Evolutionary conservation across 2,888 invertebrate species (phyloP).

Genomic region (Metallyticus violacea): DNA sequence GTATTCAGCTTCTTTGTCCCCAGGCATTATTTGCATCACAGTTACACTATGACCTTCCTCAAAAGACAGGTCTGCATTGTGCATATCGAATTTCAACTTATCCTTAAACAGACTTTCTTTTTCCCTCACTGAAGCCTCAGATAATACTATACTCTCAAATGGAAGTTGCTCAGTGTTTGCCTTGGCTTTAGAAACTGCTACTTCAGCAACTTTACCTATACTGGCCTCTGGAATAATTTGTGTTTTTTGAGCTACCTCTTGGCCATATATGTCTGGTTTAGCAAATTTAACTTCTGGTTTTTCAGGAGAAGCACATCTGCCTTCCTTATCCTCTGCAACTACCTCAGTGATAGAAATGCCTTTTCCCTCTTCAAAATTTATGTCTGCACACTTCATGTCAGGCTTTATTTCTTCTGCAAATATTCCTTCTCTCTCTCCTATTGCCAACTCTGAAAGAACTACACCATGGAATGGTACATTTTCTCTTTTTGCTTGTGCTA

Average conservation of each 20-base stretch:
- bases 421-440: slow-evolving; percentile 45
- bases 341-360: slow-evolving; percentile 49
- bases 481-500: slow-evolving; percentile 45
- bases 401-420: slow-evolving; percentile 45
- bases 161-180: slow-evolving; percentile 49
- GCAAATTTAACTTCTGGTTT: slow-evolving; percentile 43
- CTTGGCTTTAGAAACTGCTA: slow-evolving; percentile 40
- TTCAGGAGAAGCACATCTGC: slow-evolving; percentile 41
- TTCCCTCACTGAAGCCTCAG: slow-evolving; percentile 47
- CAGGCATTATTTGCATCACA: slow-evolving; percentile 53
- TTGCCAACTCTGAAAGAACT: slow-evolving; percentile 47
- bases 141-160: slow-evolving; percentile 55
- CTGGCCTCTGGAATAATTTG: slow-evolving; percentile 42
- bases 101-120: slow-evolving; percentile 44
- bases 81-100: slow-evolving; percentile 43
- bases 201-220: slow-evolving; percentile 44
- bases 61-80: slow-evolving; percentile 48
- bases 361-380: slow-evolving; percentile 45
- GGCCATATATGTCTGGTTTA: slow-evolving; percentile 48
- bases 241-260: slow-evolving; percentile 48
- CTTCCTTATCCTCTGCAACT: slow-evolving; percentile 49
- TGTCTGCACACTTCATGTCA: slow-evolving; percentile 46
- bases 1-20: slow-evolving; percentile 48
- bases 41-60: slow-evolving; percentile 51
- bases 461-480: slow-evolving; percentile 55